Evolutionary conservation across 2,113 vertebrate species (phyloP).

Genomic region (Suncus etruscus): DNA sequence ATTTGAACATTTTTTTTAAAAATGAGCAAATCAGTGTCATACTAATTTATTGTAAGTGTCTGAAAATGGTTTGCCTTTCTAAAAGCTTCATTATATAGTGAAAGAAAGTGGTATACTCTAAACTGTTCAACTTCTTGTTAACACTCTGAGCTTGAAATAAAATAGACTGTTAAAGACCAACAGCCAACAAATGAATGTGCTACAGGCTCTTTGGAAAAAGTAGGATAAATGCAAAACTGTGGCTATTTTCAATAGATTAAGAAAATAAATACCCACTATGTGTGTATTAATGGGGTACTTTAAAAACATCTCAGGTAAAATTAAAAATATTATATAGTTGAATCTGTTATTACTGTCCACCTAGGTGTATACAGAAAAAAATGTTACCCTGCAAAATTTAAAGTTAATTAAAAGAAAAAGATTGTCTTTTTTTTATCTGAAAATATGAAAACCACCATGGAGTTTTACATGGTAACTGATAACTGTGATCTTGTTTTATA

Average conservation of each 20-base stretch:
- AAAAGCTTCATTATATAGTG: neutral
- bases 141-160: neutral
- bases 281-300: neutral
- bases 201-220: neutral
- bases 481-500: slow-evolving; percentile 64
- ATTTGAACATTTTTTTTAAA: neutral
- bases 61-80: neutral
- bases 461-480: slow-evolving; percentile 47
- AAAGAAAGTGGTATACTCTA: neutral
- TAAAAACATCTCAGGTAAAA: neutral
- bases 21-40: neutral
- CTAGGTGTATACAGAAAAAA: slow-evolving; percentile 60
- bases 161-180: neutral
- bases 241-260: neutral
- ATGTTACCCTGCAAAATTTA: slow-evolving; percentile 66
- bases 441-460: slow-evolving; percentile 68
- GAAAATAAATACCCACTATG: neutral
- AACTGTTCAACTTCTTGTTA: neutral
- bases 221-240: neutral
- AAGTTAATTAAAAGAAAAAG: slow-evolving; percentile 73
- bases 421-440: slow-evolving; percentile 62
- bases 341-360: slow-evolving; percentile 53
- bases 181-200: neutral
- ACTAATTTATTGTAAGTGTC: neutral
- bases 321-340: neutral